These are phyloP conservation scores for Rhynchophorus ferrugineus DNA, from an alignment of 1,140 invertebrate species.

Conservation along the genomic window DNA sequence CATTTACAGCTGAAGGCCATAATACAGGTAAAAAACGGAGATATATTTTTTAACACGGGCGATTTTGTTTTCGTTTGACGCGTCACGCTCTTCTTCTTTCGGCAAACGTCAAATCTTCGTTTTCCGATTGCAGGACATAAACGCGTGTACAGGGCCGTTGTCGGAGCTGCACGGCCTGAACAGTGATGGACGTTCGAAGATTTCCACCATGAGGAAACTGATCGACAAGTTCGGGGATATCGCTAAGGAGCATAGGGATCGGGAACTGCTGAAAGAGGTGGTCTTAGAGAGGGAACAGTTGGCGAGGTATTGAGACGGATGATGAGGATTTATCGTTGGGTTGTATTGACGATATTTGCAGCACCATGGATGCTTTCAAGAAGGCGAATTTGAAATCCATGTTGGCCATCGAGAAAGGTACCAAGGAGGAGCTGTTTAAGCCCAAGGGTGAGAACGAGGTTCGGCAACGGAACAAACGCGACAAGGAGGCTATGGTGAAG, in stretches of 20 bases:
- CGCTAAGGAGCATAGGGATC: constrained; percentile 57
- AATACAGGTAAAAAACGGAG: constrained; percentile 55
- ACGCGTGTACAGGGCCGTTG: constrained; percentile 58
- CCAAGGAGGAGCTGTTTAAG: constrained; percentile 61
- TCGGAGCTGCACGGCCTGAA: constrained; percentile 63
- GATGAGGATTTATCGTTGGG: too few relatives aligned
- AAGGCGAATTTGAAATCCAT: constrained; percentile 68
- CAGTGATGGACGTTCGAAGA: constrained; percentile 59
- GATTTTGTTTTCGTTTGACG: too few relatives aligned
- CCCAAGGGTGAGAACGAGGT: constrained; percentile 49
- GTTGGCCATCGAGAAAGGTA: constrained; percentile 64
- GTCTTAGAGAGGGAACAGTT: constrained; percentile 61
- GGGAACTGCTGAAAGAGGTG: constrained; percentile 53
- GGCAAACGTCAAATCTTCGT: background rate
- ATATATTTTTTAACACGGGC: too few relatives aligned
- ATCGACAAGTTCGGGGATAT: constrained; percentile 59
- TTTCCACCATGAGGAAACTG: constrained; percentile 55
- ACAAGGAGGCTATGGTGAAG: constrained; percentile 57
- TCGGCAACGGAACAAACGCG: constrained; percentile 54
- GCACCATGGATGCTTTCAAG: constrained; percentile 64
- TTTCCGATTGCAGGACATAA: constrained; percentile 51
- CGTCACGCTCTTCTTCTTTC: background rate
- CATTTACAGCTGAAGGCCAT: constrained; percentile 67
- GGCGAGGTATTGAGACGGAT: constrained; percentile 47
- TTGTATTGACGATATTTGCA: constrained; percentile 34